phyloP scores from a whole-genome alignment of 2,113 vertebrate genomes.

The Rana temporaria region DNA sequence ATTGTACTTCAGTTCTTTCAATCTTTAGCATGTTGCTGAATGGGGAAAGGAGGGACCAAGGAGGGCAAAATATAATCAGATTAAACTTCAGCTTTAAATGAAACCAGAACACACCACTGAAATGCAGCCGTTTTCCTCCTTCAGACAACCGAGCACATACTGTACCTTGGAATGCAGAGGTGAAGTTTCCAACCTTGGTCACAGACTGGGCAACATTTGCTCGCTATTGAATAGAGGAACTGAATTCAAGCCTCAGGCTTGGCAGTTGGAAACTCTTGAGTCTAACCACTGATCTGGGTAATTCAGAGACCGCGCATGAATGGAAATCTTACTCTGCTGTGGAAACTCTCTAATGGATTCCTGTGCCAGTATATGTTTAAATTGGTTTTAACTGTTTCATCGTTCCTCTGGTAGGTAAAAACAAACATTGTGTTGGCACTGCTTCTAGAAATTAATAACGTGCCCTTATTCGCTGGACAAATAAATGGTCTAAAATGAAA shows the following conservation, averaged over 20 bases:
- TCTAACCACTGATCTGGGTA: conserved; percentile 7
- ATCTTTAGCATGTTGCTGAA: too few species aligned
- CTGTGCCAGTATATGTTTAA: too few species aligned
- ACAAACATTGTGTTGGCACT: too few species aligned
- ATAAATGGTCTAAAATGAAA: too few species aligned
- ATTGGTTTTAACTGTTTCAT: too few species aligned
- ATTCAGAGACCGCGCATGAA: conserved; percentile 5
- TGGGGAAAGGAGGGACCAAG: too few species aligned
- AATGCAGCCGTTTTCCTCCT: neutral
- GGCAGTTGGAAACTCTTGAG: neutral
- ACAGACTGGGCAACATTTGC: neutral
- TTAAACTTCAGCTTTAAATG: too few species aligned
- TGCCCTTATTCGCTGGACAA: too few species aligned
- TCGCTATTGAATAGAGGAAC: neutral
- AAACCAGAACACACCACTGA: neutral
- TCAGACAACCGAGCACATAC: neutral
- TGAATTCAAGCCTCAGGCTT: conserved; percentile 14
- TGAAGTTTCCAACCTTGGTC: neutral
- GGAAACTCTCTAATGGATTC: neutral
- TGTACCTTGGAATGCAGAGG: conserved; percentile 18
- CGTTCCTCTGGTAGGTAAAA: too few species aligned
- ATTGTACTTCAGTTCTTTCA: too few species aligned
- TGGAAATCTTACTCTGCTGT: conserved; percentile 26
- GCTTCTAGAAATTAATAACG: too few species aligned
- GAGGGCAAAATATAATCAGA: too few species aligned